These are phyloP conservation scores for Pleuronectes platessa DNA, from an alignment of 2,113 vertebrate genomes.

Conservation along the genomic window DNA sequence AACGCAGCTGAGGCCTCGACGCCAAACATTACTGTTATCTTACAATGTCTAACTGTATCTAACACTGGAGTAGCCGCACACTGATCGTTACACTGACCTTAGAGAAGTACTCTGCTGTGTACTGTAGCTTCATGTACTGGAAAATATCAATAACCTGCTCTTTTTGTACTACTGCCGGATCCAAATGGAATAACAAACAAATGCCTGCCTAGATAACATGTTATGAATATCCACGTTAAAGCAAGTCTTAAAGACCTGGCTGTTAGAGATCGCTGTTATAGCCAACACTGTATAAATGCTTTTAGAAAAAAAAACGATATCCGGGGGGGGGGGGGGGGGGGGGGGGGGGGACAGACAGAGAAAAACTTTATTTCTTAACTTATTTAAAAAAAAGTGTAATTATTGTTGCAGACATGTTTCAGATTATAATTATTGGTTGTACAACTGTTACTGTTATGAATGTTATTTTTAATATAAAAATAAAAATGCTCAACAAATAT, in stretches of 20 bases:
- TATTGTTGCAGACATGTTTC: slow-evolving; percentile 68
- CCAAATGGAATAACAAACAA: slow-evolving; percentile 59
- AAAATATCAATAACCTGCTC: slow-evolving; percentile 62
- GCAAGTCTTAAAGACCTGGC: slow-evolving; percentile 64
- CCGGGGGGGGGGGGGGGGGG: slow-evolving; percentile 42
- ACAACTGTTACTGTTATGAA: slow-evolving; percentile 80
- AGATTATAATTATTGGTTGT: slow-evolving; percentile 78
- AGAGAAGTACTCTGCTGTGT: slow-evolving; percentile 56
- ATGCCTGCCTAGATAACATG: slow-evolving; percentile 62
- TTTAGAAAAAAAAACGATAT: slow-evolving; percentile 52
- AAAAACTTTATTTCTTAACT: slow-evolving; percentile 82
- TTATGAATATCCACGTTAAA: slow-evolving; percentile 65
- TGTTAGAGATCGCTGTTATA: slow-evolving; percentile 63
- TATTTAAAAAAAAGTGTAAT: slow-evolving; percentile 83
- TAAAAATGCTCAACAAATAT: slow-evolving; percentile 71
- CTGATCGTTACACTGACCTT: slow-evolving; percentile 65
- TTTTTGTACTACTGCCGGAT: slow-evolving; percentile 68
- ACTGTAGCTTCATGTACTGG: slow-evolving; percentile 68
- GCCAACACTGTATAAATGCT: slow-evolving; percentile 73
- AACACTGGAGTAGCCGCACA: slow-evolving; percentile 76
- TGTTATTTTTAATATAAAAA: slow-evolving; percentile 87
- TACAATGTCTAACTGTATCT: slow-evolving; percentile 56
- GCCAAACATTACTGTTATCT: slow-evolving; percentile 63
- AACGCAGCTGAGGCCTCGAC: slow-evolving; percentile 56
- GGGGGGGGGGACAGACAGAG: slow-evolving; percentile 38